Percentiles rank a stretch among this genome's conserved stretches.
phyloP scores from a whole-genome alignment of 2,113 vertebrate genomes.

The Aegypius monachus region DNA sequence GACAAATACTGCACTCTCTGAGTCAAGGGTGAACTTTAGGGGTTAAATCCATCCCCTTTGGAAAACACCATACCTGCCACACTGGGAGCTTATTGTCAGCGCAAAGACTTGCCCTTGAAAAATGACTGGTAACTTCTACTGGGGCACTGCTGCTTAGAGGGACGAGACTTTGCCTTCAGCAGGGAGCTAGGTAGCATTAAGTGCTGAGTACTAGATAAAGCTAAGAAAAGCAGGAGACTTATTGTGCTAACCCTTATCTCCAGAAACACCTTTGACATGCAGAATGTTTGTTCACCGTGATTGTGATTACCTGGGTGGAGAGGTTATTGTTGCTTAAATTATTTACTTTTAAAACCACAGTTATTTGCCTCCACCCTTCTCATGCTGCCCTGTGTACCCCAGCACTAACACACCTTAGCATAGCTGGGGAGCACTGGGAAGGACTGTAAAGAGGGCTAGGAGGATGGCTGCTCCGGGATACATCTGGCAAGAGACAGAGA shows the following conservation, averaged over 20 bases:
- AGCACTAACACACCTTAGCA: background rate
- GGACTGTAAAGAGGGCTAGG: background rate
- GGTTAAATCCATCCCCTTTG: background rate
- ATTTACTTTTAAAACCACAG: constrained; percentile 41
- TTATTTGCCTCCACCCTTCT: constrained; percentile 53
- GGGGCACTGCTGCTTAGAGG: background rate
- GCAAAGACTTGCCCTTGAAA: background rate
- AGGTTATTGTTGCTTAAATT: constrained; percentile 44
- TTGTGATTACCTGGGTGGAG: constrained; percentile 55
- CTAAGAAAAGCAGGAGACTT: background rate
- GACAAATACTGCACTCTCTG: background rate
- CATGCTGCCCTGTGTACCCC: background rate
- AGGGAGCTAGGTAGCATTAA: background rate
- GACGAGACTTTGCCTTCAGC: background rate
- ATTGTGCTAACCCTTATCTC: constrained; percentile 52
- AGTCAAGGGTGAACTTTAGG: background rate
- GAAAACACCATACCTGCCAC: background rate
- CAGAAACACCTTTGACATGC: constrained; percentile 39
- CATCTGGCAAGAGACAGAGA: background rate
- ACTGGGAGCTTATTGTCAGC: background rate
- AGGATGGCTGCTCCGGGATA: background rate
- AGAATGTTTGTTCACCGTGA: constrained; percentile 39
- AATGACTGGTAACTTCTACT: background rate
- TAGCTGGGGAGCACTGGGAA: background rate
- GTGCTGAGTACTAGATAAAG: background rate